A percentile compares a stretch with the other conserved stretches of the same genome.
Conservation (phyloP, 2,113 vertebrate species). For the Bungarus multicinctus region DNA sequence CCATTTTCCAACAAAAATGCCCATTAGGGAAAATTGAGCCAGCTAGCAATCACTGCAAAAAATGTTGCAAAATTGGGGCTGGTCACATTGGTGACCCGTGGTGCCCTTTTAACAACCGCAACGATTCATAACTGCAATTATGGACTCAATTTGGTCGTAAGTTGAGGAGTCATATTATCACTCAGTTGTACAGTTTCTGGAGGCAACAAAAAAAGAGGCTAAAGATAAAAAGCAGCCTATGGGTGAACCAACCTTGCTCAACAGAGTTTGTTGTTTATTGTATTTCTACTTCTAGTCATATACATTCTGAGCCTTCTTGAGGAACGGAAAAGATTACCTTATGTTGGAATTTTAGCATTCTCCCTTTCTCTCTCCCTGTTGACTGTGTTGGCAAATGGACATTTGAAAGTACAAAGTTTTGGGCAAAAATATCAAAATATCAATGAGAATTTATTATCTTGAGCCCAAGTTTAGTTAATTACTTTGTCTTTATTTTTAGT, state of each 20-base stretch:
- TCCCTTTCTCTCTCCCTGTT: background rate
- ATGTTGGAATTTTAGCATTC: background rate
- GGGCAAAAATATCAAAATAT: no score
- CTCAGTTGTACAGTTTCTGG: background rate
- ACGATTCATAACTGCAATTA: background rate
- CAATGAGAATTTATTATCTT: background rate
- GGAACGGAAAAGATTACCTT: background rate
- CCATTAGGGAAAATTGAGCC: background rate
- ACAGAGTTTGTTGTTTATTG: background rate
- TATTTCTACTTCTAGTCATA: background rate
- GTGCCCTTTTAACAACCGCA: background rate
- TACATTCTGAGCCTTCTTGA: background rate
- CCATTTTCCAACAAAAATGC: background rate
- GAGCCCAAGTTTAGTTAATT: background rate
- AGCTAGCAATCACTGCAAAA: background rate
- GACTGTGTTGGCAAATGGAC: background rate
- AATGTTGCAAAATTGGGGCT: background rate
- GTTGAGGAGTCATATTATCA: background rate
- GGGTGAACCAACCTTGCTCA: background rate
- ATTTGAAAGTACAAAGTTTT: background rate
- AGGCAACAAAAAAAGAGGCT: background rate
- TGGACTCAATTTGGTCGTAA: background rate
- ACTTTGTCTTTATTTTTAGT: background rate
- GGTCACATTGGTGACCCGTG: background rate
- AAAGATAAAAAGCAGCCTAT: background rate